Evolutionary conservation across 2,113 vertebrate species (phyloP).

Genomic region (Corvus hawaiiensis): DNA sequence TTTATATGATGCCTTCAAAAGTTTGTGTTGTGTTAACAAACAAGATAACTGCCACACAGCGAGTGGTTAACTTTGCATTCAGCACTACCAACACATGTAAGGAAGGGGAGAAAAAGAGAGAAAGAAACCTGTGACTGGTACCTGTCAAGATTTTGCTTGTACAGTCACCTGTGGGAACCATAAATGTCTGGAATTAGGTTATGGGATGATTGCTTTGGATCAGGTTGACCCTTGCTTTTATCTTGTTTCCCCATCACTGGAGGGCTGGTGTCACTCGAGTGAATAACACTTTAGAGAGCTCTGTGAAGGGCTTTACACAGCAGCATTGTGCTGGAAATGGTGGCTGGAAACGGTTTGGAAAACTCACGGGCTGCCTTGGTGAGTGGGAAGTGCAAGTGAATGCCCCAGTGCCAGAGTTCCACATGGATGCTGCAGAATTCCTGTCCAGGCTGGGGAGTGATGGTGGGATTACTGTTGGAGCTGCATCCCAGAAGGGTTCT

Average conservation of each 20-base stretch:
- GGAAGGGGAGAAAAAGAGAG: background rate
- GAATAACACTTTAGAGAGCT: background rate
- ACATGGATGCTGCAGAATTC: background rate
- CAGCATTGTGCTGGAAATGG: background rate
- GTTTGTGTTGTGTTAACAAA: background rate
- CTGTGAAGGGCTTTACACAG: background rate
- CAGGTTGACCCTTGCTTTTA: background rate
- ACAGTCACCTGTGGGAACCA: background rate
- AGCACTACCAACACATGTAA: background rate
- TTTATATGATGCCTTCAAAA: background rate
- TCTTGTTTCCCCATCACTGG: background rate
- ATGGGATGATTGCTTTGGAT: background rate
- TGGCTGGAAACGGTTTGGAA: background rate
- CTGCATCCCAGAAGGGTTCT: background rate
- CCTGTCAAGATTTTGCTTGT: background rate
- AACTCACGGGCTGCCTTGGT: background rate
- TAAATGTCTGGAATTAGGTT: background rate
- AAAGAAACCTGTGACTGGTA: background rate
- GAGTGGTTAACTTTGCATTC: background rate
- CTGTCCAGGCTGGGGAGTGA: fast-evolving
- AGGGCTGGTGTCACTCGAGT: background rate
- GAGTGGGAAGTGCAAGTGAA: background rate
- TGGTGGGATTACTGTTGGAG: background rate
- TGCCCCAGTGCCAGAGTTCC: background rate
- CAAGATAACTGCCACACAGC: background rate